Conservation (phyloP, 2,113 vertebrate genomes). For the Meleagris gallopavo region DNA sequence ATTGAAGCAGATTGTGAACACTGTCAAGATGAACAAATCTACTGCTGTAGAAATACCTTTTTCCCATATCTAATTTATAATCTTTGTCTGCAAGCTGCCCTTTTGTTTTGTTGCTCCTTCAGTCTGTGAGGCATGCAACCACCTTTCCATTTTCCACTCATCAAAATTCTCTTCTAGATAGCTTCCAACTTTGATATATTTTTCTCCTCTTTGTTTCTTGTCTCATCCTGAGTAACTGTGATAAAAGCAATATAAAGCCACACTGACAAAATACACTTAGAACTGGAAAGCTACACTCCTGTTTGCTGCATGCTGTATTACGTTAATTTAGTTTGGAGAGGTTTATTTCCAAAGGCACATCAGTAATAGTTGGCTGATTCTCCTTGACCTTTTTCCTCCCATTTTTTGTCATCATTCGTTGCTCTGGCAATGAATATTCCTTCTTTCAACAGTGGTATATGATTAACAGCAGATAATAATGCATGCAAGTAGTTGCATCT, state of each 20-base stretch:
- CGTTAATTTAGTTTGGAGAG: background rate
- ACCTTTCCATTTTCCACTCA: background rate
- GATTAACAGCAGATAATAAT: constrained; percentile 45
- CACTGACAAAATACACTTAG: background rate
- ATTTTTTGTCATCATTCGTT: background rate
- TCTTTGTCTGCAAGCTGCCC: background rate
- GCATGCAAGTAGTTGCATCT: background rate
- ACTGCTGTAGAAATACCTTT: background rate
- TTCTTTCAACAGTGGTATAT: background rate
- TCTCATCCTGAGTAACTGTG: background rate
- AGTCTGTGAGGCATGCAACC: background rate
- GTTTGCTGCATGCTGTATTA: background rate
- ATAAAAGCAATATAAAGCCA: background rate
- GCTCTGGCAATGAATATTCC: constrained; percentile 46
- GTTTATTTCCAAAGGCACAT: background rate
- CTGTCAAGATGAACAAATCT: background rate
- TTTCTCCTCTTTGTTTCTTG: background rate
- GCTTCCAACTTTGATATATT: background rate
- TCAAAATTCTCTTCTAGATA: background rate
- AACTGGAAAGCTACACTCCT: background rate
- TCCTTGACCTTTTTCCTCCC: background rate
- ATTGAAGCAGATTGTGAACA: background rate
- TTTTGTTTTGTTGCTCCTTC: background rate
- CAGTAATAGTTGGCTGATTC: background rate
- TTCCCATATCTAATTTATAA: background rate